Base-by-base conservation (phyloP, 2,113 vertebrate species). In the Tiliqua scincoides region DNA sequence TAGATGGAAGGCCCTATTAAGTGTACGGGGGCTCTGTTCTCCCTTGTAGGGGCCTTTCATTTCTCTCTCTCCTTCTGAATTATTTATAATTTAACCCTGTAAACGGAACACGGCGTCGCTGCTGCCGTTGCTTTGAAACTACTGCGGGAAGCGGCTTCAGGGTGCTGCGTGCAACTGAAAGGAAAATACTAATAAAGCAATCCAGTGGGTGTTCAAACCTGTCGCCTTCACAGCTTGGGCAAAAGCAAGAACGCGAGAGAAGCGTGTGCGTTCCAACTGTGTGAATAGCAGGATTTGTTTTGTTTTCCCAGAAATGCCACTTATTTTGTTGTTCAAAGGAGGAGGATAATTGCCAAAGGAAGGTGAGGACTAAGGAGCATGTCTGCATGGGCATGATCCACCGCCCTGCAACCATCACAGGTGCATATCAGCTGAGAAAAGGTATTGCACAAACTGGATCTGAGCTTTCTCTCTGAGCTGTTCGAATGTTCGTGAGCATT, bases 21-120 rank as follows among this genome's bases (percentile, higher is more conserved):
- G 68, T 63, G 17, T 81, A 59, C 10, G 82, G 40, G 76, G 84
- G 83, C 82, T 91, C 48, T 90, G 54, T 86, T 92, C 75, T 88
- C 35, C 74, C 74, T 90, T 61, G 18, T 11, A 23, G 68, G 84
- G 83, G 76, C 27, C 80, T 88, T 67, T 86, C 89, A 67, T 2
- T 10, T 84, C 81, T 86, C 2, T 79, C 88, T 77, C 61, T 0
- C 3, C 21, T 27, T 35, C 67, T 91, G 48, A 84, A 85, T 89
- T 93, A 87, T 93, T 96, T 93, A 90, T 92, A 90, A 89, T 92
- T 94, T 88, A 92, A 91, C 82, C 89, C 37, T 77, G 48, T 82
- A 82, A 85, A 65, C 72, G 32, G 48, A 14, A 25, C 3, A 6
- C 1, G 0, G 0, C 20, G 76, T 9, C 18, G 52, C 11, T 20